Evolutionary conservation across 2,113 vertebrate species (phyloP).

Genomic region (Plecotus auritus): DNA sequence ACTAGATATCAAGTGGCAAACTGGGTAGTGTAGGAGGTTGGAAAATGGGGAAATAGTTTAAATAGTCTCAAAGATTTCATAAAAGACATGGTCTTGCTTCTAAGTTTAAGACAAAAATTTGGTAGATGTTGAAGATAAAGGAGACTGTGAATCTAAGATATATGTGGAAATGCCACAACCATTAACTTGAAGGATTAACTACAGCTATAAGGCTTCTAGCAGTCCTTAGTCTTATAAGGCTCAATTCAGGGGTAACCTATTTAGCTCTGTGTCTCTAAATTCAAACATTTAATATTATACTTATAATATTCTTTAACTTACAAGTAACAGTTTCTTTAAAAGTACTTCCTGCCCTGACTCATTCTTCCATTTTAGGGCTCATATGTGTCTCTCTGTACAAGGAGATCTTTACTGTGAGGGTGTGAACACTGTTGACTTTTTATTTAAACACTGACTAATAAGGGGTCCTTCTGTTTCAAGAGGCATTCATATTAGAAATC

Average conservation of each 20-base stretch:
- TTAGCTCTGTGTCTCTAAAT: background rate
- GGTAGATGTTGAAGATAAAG: background rate
- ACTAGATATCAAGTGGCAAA: background rate
- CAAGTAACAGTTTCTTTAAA: constrained; percentile 34
- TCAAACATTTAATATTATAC: background rate
- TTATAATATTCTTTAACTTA: constrained; percentile 35
- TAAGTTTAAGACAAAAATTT: background rate
- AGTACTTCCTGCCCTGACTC: constrained; percentile 27
- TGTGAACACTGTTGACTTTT: constrained; percentile 33
- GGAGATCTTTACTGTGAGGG: constrained; percentile 31
- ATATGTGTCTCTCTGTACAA: background rate
- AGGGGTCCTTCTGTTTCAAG: constrained; percentile 1
- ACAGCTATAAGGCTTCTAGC: background rate
- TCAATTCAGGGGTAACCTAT: background rate
- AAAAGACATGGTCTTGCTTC: background rate
- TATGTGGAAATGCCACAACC: background rate
- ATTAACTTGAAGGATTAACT: background rate
- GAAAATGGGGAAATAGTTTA: constrained; percentile 4
- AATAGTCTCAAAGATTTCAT: background rate
- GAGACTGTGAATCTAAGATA: background rate
- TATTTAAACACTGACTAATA: constrained; percentile 30
- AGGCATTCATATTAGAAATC: background rate
- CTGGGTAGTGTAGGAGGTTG: background rate
- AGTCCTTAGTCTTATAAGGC: background rate
- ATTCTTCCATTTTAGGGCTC: constrained; percentile 34